phyloP scores from a whole-genome alignment of 2,888 invertebrate species.

The Drosophila picticornis region DNA sequence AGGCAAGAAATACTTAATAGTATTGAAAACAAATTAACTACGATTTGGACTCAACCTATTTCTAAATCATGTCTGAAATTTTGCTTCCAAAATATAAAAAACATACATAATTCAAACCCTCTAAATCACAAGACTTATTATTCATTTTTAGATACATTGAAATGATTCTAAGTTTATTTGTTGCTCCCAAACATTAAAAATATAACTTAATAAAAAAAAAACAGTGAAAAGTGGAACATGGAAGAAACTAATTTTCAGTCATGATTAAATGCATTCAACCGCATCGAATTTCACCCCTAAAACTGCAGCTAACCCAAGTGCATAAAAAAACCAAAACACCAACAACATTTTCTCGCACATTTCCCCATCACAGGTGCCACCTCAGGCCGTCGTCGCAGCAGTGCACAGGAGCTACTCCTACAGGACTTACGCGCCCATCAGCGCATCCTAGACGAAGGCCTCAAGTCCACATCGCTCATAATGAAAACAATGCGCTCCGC shows the following conservation, averaged over 20 bases:
- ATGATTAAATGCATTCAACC: conserved; percentile 5
- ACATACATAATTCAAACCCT: background rate
- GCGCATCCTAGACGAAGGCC: conserved; percentile 81
- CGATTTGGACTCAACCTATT: background rate
- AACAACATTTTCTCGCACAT: conserved; percentile 79
- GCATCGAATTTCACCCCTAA: conserved; percentile 11
- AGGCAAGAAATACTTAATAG: conserved; percentile 13
- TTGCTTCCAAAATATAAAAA: background rate
- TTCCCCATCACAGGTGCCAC: conserved; percentile 52
- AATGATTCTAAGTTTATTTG: background rate
- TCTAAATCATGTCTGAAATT: conserved; percentile 21
- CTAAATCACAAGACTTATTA: background rate
- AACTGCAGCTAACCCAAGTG: conserved; percentile 29
- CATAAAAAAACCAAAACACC: conserved; percentile 55
- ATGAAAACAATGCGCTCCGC: conserved; percentile 85
- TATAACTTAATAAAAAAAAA: background rate
- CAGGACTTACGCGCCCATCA: conserved; percentile 81
- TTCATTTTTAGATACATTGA: background rate
- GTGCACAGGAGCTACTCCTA: conserved; percentile 77
- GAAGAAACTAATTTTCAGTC: conserved; percentile 2
- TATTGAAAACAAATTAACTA: conserved; percentile 19
- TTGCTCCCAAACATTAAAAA: background rate
- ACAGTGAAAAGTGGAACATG: background rate
- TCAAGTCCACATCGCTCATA: conserved; percentile 85
- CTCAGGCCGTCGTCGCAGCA: conserved; percentile 63